Evolutionary conservation across 2,888 invertebrate genomes (phyloP), one percentile per base, ranked within the genome.

Genomic region (Apamea epomidion): DNA sequence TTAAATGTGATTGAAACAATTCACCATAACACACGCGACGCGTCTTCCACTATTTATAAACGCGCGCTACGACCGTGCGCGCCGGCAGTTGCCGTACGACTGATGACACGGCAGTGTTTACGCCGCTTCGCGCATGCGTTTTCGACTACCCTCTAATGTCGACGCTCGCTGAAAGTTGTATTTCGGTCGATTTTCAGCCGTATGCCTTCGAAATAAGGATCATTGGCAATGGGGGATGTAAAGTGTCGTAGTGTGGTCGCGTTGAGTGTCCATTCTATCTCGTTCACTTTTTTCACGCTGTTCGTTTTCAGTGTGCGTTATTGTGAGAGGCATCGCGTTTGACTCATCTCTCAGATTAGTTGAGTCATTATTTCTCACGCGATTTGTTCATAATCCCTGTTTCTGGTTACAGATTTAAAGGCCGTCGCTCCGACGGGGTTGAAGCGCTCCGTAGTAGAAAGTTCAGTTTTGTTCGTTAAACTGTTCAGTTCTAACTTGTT

Each of bases 71-170:
- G 88, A 91, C 90, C 89, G 81, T 82, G 83, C 91, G 90, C 93
- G 91, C 91, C 93, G 92, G 83, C 90, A 87, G 91, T 86, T 93
- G 93, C 91, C 93, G 91, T 91, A 92, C 92, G 91, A 95, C 95
- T 95, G 93, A 90, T 90, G 90, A 88, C 86, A 87, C 81, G 91
- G 91, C 93, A 89, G 91, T 96, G 96, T 96, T 96, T 96, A 96
- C 95, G 93, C 91, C 92, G 89, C 82, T 77, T 58, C 91, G 91
- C 95, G 95, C 96, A 94, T 93, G 96, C 96, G 95, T 90, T 77
- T 74, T 72, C 88, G 75, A 90, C 94, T 94, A 94, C 95, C 95
- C 94, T 93, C 94, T 70, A 67, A 68, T 78, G 71, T 71, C 73
- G 65, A 81, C 75, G 42, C 48, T 83, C 58, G 80, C 82, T 86